A percentile compares a stretch with the other conserved stretches of the same genome.
Evolutionary conservation across 2,797 vertebrate genomes (phyloP).

Genomic region (Trachops cirrhosus): DNA sequence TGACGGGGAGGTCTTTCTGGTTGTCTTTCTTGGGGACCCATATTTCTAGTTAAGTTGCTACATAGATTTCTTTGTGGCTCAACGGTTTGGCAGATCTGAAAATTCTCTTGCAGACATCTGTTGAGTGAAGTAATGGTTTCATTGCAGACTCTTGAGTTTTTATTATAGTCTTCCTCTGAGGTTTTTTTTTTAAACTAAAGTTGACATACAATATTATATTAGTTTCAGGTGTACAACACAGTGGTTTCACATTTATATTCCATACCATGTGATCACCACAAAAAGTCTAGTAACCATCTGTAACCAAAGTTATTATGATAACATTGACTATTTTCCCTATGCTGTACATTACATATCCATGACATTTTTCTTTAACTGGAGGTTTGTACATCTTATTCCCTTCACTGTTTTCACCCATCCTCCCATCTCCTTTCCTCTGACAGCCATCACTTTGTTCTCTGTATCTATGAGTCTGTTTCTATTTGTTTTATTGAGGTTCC

Average conservation of each 20-base stretch:
- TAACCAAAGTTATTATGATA: not conserved
- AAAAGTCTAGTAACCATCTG: not conserved
- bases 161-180: conserved; percentile 50
- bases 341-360: not conserved
- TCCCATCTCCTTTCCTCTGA: not conserved
- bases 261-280: not conserved
- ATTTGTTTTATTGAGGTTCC: not conserved
- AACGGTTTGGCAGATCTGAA: conserved; percentile 29
- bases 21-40: not conserved
- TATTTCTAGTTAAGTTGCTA: conserved; percentile 47
- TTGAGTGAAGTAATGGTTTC: conserved; percentile 46
- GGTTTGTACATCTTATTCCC: not conserved
- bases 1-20: not conserved
- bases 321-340: not conserved
- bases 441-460: not conserved
- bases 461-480: not conserved
- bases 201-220: conserved; percentile 17
- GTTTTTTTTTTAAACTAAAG: not conserved
- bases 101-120: conserved; percentile 55
- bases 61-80: conserved; percentile 34
- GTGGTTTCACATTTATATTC: not conserved
- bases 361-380: not conserved
- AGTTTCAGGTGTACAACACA: not conserved
- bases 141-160: conserved; percentile 36
- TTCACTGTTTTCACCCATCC: not conserved